phyloP scores from a whole-genome alignment of 2,888 invertebrate genomes.

The Spodoptera exigua region DNA sequence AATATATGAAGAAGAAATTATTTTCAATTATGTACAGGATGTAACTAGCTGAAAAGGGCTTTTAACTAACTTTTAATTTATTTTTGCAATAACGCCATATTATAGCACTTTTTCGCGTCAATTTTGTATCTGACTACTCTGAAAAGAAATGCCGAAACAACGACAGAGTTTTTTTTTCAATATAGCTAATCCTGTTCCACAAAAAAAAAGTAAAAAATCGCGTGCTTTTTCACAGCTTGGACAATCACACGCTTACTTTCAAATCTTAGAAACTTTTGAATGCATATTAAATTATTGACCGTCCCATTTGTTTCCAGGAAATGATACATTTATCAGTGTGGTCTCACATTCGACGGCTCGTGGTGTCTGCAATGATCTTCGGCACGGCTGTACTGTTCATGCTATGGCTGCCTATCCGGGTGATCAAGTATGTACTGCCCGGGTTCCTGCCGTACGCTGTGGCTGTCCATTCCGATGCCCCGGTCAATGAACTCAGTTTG shows the following conservation, averaged over 20 bases:
- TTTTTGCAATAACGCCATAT: neutral
- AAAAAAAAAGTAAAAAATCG: too few relatives aligned
- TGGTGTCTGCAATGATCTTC: constrained; percentile 98
- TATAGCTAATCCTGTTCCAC: too few relatives aligned
- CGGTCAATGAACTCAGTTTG: constrained; percentile 97
- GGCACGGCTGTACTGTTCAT: constrained; percentile 98
- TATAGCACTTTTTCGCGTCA: neutral
- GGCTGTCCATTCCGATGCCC: constrained; percentile 94
- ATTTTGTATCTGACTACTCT: too few relatives aligned
- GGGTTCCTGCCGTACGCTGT: constrained; percentile 98
- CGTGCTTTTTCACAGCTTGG: constrained; percentile 1
- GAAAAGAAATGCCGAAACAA: too few relatives aligned
- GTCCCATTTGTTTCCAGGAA: constrained; percentile 88
- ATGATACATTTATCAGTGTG: constrained; percentile 99
- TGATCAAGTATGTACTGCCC: constrained; percentile 94
- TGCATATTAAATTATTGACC: neutral
- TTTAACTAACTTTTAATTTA: too few relatives aligned
- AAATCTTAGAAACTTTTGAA: neutral
- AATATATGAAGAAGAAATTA: neutral
- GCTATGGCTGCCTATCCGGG: constrained; percentile 97
- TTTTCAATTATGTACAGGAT: neutral
- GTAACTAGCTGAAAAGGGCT: neutral
- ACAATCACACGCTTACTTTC: too few relatives aligned
- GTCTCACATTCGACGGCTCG: constrained; percentile 95
- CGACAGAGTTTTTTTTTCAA: too few relatives aligned